Evolutionary conservation across 2,888 invertebrate species (phyloP).

Genomic region (Drosophila fungiperda): DNA sequence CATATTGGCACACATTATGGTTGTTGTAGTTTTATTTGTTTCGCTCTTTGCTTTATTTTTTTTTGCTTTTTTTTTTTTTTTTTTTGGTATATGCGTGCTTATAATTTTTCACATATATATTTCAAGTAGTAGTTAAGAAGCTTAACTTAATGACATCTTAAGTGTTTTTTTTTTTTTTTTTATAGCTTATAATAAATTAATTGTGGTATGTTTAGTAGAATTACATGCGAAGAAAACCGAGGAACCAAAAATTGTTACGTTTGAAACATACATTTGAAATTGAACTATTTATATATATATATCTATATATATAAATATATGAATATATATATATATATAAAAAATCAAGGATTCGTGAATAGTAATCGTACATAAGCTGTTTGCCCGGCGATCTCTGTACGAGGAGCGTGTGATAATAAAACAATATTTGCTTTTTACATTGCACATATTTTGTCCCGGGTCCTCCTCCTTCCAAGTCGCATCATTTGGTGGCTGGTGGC

Average conservation of each 20-base stretch:
- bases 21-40: conserved; percentile 33
- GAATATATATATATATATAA: not conserved
- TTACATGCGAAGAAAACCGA: conserved; percentile 46
- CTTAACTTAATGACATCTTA: conserved; percentile 35
- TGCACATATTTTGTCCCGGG: conserved; percentile 52
- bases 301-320: not conserved
- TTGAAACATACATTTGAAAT: conserved; percentile 53
- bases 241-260: conserved; percentile 56
- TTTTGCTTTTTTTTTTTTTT: not conserved
- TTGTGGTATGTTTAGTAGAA: conserved; percentile 35
- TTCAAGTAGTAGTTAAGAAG: conserved; percentile 38
- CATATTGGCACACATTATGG: conserved; percentile 80
- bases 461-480: not conserved
- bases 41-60: conserved; percentile 5
- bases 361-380: conserved; percentile 17
- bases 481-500: conserved; percentile 1
- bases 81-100: conserved; percentile 1
- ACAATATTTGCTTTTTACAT: conserved; percentile 18
- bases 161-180: not conserved
- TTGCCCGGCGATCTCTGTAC: conserved; percentile 1
- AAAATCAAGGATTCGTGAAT: conserved; percentile 25
- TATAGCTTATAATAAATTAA: conserved; percentile 26
- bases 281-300: conserved; percentile 45
- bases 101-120: conserved; percentile 19
- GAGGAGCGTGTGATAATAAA: not conserved